Percentiles rank a stretch among this genome's conserved stretches.
Conservation (phyloP, 2,888 invertebrate genomes). For the Agrilus mali region DNA sequence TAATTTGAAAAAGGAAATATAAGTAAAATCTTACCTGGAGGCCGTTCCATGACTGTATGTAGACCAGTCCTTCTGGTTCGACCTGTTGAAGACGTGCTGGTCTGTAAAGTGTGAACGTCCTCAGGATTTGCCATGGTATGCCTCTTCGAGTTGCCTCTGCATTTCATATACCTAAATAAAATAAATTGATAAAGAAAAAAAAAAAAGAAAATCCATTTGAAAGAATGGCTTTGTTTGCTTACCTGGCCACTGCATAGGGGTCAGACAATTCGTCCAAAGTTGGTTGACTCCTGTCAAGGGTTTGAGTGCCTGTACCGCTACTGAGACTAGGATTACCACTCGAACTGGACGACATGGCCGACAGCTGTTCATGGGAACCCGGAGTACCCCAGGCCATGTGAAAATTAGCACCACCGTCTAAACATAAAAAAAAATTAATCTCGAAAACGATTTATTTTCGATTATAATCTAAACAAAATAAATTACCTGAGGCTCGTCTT, state of each 20-base stretch:
- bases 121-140: slow-evolving; percentile 71
- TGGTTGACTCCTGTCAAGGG: slow-evolving; percentile 29
- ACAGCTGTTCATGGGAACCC: slow-evolving; percentile 36
- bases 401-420: slow-evolving; percentile 87
- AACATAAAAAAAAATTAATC: background rate
- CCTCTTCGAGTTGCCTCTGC: slow-evolving; percentile 59
- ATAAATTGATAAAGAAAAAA: background rate
- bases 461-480: background rate
- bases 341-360: slow-evolving; percentile 35
- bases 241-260: slow-evolving; percentile 39
- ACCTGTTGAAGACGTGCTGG: slow-evolving; percentile 24
- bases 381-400: slow-evolving; percentile 47
- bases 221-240: slow-evolving; percentile 5
- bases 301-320: slow-evolving; percentile 36
- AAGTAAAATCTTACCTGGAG: slow-evolving; percentile 53
- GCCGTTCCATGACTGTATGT: slow-evolving; percentile 74
- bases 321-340: slow-evolving; percentile 37
- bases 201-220: background rate
- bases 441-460: background rate
- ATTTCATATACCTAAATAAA: slow-evolving; percentile 57
- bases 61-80: slow-evolving; percentile 71
- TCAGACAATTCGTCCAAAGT: slow-evolving; percentile 39
- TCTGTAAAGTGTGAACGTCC: slow-evolving; percentile 41
- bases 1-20: too few relatives aligned
- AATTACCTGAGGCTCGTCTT: slow-evolving; percentile 65